These are phyloP conservation scores for Homarus gammarus DNA, from an alignment of 2,888 invertebrate species.

Conservation along the genomic window DNA sequence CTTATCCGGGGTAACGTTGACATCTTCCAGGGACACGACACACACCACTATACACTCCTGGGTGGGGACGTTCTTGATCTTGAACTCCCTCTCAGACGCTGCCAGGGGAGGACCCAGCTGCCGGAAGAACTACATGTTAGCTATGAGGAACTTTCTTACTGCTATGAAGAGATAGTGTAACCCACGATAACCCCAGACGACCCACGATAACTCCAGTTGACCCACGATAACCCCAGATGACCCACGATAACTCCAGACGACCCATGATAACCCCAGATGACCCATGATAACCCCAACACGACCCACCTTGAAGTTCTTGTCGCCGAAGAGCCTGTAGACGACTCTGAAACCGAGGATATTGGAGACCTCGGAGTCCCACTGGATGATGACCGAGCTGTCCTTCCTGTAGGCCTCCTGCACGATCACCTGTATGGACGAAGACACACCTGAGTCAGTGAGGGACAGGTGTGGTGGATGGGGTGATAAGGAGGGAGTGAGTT, in stretches of 20 bases:
- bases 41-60: conserved; percentile 96
- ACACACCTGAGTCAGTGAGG: background rate
- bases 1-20: conserved; percentile 89
- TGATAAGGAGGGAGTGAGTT: conserved; percentile 3
- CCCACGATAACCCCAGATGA: too few relatives aligned
- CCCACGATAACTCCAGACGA: too few relatives aligned
- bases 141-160: too few relatives aligned
- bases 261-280: too few relatives aligned
- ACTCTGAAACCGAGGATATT: conserved; percentile 94
- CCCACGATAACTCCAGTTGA: too few relatives aligned
- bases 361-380: conserved; percentile 91
- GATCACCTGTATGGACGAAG: conserved; percentile 84
- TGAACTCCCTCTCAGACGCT: conserved; percentile 93
- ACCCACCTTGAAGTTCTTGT: conserved; percentile 92
- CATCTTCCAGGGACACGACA: conserved; percentile 93
- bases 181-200: too few relatives aligned
- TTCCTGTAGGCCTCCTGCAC: conserved; percentile 91
- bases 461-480: too few relatives aligned
- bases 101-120: conserved; percentile 91
- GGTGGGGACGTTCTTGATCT: conserved; percentile 94
- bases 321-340: conserved; percentile 92
- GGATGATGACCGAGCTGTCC: conserved; percentile 88
- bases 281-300: too few relatives aligned
- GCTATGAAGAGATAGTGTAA: too few relatives aligned
- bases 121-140: too few relatives aligned